Conservation (phyloP, 2,797 vertebrate genomes). For the Varecia variegata region DNA sequence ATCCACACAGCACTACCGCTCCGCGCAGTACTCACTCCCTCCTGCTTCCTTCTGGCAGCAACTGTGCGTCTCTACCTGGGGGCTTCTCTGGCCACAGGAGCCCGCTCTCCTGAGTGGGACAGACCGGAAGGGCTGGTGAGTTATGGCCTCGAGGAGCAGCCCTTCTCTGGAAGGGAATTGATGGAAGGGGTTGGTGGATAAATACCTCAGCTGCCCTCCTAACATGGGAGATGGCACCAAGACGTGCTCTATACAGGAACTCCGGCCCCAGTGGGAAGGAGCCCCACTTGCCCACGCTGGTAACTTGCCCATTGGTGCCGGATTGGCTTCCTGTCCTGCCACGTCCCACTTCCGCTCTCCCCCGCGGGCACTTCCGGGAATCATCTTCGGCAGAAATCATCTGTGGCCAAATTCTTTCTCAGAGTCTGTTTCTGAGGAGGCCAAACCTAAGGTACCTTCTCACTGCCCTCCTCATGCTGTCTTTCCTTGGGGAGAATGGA, state of each 20-base stretch:
- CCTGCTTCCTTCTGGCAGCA: background rate
- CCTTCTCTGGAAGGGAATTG: background rate
- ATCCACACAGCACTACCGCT: background rate
- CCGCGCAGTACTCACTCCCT: too few species aligned
- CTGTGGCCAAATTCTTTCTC: background rate
- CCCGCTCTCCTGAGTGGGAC: background rate
- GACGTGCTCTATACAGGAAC: background rate
- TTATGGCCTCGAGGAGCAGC: background rate
- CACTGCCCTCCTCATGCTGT: background rate
- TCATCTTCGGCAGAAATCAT: background rate
- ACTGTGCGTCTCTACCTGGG: background rate
- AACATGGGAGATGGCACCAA: background rate
- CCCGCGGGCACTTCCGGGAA: background rate
- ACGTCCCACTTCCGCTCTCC: background rate
- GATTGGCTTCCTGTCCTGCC: background rate
- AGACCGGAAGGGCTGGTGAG: too few species aligned
- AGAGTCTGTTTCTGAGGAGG: background rate
- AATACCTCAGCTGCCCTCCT: background rate
- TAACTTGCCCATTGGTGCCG: too few species aligned
- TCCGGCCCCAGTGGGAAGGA: background rate
- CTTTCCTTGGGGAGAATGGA: background rate
- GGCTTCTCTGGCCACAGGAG: background rate
- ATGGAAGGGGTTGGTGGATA: background rate
- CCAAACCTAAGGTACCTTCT: background rate
- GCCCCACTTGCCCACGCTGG: too few species aligned